Percentiles rank a stretch among this genome's conserved stretches.
phyloP scores from a whole-genome alignment of 53 echinoderm and acorn worm genomes.

The Pentamera pediparva region DNA sequence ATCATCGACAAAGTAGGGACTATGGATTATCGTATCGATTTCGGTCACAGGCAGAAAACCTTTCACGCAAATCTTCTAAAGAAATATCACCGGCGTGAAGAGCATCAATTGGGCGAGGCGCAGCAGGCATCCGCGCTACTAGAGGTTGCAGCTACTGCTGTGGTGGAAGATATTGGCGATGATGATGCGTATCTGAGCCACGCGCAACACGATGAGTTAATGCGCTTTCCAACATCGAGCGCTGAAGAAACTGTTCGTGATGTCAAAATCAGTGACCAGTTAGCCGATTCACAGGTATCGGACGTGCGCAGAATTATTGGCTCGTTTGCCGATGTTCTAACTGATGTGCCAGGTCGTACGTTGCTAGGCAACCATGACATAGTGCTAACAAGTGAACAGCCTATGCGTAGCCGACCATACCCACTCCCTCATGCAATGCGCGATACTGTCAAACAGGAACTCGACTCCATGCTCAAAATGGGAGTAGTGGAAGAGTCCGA shows the following conservation, averaged over 20 bases:
- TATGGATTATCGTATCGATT: slow-evolving; percentile 26
- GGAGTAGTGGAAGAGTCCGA: not conserved
- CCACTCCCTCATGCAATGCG: no score
- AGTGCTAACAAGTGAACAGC: not conserved
- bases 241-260: not conserved
- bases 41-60: not conserved
- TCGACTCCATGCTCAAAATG: not conserved
- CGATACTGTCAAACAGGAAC: no score
- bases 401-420: no score
- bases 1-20: slow-evolving; percentile 7
- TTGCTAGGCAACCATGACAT: slow-evolving; percentile 7
- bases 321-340: slow-evolving; percentile 1
- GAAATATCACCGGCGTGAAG: not conserved
- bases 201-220: not conserved
- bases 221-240: not conserved
- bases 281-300: not conserved
- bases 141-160: not conserved
- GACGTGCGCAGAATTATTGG: not conserved
- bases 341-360: slow-evolving; percentile 12
- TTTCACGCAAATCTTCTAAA: not conserved
- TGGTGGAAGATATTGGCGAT: not conserved
- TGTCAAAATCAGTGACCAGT: not conserved
- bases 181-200: not conserved
- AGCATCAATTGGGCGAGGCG: not conserved
- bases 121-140: not conserved